Percentiles rank a stretch among this genome's conserved stretches.
phyloP scores from a whole-genome alignment of 2,888 invertebrate species.

The Chloromyia formosa region DNA sequence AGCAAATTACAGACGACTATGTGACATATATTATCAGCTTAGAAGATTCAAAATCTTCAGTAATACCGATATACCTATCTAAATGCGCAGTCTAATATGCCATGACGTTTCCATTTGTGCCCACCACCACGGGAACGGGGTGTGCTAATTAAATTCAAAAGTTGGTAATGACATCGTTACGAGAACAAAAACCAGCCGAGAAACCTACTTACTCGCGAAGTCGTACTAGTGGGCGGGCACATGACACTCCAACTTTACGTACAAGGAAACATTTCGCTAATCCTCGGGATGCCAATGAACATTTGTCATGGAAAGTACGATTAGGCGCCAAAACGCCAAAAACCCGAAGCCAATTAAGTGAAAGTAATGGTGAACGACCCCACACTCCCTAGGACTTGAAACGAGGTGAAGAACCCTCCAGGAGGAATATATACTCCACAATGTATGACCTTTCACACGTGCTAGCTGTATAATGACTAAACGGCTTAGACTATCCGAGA shows the following conservation, averaged over 20 bases:
- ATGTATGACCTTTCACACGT: conserved; percentile 9
- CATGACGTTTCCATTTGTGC: too few relatives aligned
- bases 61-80: background rate
- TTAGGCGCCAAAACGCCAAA: conserved; percentile 13
- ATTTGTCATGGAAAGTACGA: conserved; percentile 23
- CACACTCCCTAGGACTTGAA: background rate
- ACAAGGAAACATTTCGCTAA: background rate
- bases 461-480: background rate
- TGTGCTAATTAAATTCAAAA: conserved; percentile 35
- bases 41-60: background rate
- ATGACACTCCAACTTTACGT: background rate
- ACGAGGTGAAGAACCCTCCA: background rate
- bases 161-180: conserved; percentile 19
- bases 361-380: background rate
- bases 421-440: background rate
- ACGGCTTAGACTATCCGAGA: background rate
- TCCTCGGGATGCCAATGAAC: conserved; percentile 19
- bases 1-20: background rate
- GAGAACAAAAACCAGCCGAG: too few relatives aligned
- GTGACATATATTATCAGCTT: background rate
- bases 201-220: too few relatives aligned
- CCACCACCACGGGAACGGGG: too few relatives aligned
- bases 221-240: too few relatives aligned
- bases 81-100: too few relatives aligned
- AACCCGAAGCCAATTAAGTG: conserved; percentile 1